Percentiles rank a stretch among this genome's conserved stretches.
Conservation (phyloP, 2,113 vertebrate genomes). For the Nannospalax galili region DNA sequence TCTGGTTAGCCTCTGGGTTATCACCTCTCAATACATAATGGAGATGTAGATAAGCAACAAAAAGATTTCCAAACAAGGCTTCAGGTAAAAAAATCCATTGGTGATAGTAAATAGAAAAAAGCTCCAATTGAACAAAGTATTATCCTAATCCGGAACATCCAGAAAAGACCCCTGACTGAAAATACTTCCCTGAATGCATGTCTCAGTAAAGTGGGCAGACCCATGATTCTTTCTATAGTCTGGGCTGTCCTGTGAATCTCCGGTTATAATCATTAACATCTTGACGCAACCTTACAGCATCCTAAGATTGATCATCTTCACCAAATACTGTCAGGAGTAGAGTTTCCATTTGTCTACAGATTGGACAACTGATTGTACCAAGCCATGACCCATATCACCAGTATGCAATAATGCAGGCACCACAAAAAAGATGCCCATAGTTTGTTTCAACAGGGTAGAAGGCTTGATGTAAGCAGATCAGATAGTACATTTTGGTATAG, state of each 20-base stretch:
- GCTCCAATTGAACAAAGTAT: slow-evolving; percentile 96
- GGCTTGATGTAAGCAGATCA: slow-evolving; percentile 97
- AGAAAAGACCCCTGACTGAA: slow-evolving; percentile 97
- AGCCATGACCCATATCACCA: too few species aligned
- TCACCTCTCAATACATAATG: slow-evolving; percentile 98
- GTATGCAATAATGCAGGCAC: too few species aligned
- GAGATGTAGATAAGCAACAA: slow-evolving; percentile 98
- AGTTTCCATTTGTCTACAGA: too few species aligned
- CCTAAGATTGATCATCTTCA: too few species aligned
- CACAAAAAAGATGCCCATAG: slow-evolving; percentile 98
- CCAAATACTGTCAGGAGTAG: too few species aligned
- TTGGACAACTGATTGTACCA: too few species aligned
- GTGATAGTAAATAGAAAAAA: slow-evolving; percentile 95
- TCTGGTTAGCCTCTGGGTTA: slow-evolving; percentile 94
- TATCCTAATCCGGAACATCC: slow-evolving; percentile 99
- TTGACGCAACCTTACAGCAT: too few species aligned
- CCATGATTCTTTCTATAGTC: slow-evolving; percentile 96
- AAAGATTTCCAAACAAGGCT: slow-evolving; percentile 96
- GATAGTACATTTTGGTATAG: slow-evolving; percentile 98
- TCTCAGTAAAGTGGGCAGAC: slow-evolving; percentile 96
- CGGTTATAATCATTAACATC: too few species aligned
- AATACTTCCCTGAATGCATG: slow-evolving; percentile 99
- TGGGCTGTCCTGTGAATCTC: too few species aligned
- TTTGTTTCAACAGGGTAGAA: slow-evolving; percentile 97
- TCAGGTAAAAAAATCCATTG: slow-evolving; percentile 98